Evolutionary conservation across 1,140 invertebrate genomes (phyloP), one percentile per base, ranked within the genome.

Genomic region (Monochamus saltuarius): DNA sequence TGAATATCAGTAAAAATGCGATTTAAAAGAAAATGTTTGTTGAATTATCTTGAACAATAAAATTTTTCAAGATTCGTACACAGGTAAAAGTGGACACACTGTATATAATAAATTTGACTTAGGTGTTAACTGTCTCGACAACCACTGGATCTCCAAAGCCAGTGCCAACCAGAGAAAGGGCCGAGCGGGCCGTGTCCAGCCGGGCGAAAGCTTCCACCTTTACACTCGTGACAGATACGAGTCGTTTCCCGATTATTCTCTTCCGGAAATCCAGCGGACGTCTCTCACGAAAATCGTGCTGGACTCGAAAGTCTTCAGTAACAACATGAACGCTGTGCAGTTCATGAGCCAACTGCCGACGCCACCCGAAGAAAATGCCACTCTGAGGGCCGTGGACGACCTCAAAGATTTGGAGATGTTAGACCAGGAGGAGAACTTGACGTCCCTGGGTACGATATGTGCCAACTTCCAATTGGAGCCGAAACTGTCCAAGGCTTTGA

Each of bases 141-240:
- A 71, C 11, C 84, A 92, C 66, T 93, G 89, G 87, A 85, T 92
- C 2, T 86, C 89, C 3, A 74, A 87, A 68, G 88, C 93, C 4
- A 95, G 93, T 79, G 83, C 90, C 1, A 81, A 80, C 51, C 92
- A 94, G 77, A 45, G 75, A 9, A 69, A 66, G 51, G 75, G 74
- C 1, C 78, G 90, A 61, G 90, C 90, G 22, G 90, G 90, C 34
- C 81, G 89, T 4, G 87, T 90, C 35, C 79, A 85, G 65, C 79
- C 87, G 2, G 92, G 92, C 4, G 86, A 90, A 74, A 87, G 88
- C 71, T 94, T 87, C 71, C 91, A 93, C 74, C 74, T 95, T 7
- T 85, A 89, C 61, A 82, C 84, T 4, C 73, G 75, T 64, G 64
- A 75, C 14, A 76, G 80, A 16, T 82, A 73, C 40, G 67, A 82